Evolutionary conservation across 2,113 vertebrate genomes (phyloP).

Genomic region (Calidris pugnax): DNA sequence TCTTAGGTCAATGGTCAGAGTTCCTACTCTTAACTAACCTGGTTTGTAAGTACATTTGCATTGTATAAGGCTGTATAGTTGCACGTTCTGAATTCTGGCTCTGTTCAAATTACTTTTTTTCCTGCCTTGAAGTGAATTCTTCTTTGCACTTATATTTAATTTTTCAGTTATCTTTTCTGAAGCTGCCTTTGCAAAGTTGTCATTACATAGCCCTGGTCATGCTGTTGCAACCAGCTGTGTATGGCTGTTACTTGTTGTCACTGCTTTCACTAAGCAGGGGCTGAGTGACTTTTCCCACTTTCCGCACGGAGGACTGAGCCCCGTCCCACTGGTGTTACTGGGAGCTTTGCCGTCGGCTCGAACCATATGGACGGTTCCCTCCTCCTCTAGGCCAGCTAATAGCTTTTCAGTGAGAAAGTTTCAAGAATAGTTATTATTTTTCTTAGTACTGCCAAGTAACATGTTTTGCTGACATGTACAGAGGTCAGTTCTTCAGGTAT

Average conservation of each 20-base stretch:
- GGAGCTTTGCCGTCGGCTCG: neutral
- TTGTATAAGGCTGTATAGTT: neutral
- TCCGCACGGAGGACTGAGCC: neutral
- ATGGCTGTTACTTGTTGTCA: neutral
- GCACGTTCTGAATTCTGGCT: neutral
- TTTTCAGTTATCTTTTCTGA: neutral
- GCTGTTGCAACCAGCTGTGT: neutral
- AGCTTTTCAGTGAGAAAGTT: neutral
- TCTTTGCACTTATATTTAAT: neutral
- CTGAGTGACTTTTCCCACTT: neutral
- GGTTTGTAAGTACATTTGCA: neutral
- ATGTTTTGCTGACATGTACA: neutral
- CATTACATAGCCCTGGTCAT: neutral
- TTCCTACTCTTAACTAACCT: neutral
- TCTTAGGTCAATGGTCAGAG: neutral
- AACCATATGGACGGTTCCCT: neutral
- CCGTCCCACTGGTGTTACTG: neutral
- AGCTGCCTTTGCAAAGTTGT: neutral
- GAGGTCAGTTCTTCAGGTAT: neutral
- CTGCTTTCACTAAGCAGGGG: neutral
- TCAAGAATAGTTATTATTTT: neutral
- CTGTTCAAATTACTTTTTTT: neutral
- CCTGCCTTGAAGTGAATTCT: neutral
- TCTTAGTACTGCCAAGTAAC: neutral
- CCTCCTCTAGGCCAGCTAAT: neutral